These are phyloP conservation scores for Lipophrys pholis DNA, from an alignment of 2,113 vertebrate genomes.

Conservation along the genomic window DNA sequence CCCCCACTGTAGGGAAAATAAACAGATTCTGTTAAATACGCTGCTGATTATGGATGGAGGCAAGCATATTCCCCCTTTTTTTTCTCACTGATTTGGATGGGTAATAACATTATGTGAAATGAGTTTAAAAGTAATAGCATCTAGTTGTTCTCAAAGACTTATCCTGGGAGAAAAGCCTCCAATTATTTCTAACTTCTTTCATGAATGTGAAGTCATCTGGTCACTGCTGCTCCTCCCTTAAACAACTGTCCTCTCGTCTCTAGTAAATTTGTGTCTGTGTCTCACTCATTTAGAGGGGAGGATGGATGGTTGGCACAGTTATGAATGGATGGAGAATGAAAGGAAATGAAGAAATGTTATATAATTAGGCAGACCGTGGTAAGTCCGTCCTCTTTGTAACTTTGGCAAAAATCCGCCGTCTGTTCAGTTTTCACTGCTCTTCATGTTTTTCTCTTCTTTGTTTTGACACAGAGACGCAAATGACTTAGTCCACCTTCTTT, in stretches of 20 bases:
- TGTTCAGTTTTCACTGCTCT: slow-evolving; percentile 23
- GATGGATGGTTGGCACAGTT: slow-evolving; percentile 24
- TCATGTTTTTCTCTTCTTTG: too few species aligned
- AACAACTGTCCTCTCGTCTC: slow-evolving; percentile 38
- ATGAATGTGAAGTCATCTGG: slow-evolving; percentile 37
- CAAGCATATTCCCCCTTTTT: slow-evolving; percentile 9
- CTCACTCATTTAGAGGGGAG: slow-evolving; percentile 12
- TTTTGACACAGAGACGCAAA: slow-evolving; percentile 6
- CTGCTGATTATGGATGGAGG: slow-evolving; percentile 25
- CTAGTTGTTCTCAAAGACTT: not conserved
- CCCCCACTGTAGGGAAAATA: slow-evolving; percentile 23
- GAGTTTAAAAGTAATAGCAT: slow-evolving; percentile 31
- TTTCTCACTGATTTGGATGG: not conserved
- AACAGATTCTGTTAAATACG: slow-evolving; percentile 35
- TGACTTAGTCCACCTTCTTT: slow-evolving; percentile 17
- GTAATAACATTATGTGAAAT: slow-evolving; percentile 32
- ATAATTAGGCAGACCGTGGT: slow-evolving; percentile 47
- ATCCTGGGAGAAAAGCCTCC: not conserved
- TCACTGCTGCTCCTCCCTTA: slow-evolving; percentile 36
- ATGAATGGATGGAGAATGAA: slow-evolving; percentile 1
- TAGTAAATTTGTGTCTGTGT: slow-evolving; percentile 45
- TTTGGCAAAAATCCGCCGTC: slow-evolving; percentile 39
- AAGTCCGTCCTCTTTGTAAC: slow-evolving; percentile 55
- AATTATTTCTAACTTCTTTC: not conserved
- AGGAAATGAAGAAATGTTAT: slow-evolving; percentile 39